Base-by-base conservation (phyloP, 2,888 invertebrate species). In the Allolobophora icterica region DNA sequence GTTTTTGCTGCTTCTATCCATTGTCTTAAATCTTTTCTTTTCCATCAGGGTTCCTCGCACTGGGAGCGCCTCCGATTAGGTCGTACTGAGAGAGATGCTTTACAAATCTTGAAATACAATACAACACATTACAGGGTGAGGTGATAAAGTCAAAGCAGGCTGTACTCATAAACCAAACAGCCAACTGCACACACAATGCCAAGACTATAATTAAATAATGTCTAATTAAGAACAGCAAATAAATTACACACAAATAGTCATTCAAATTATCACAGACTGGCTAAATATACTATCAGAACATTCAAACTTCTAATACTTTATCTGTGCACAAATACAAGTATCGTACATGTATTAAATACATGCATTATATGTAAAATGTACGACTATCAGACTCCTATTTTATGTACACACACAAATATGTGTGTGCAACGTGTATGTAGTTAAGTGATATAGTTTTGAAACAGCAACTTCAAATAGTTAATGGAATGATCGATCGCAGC, bases 221-320 rank as follows among this genome's bases (percentile, higher is more conserved):
- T 8, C 71, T 71, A 71, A 71, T n/a, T 71, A 71, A 71, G 30
- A 71, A 71, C 71, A 71, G 71, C n/a, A 87, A 84, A 38, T 38
- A 87, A 87, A 87, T 35, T 87, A 87, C 87, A 87, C 87, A 87
- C 34, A 87, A 87, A 34, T n/a, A 71, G n/a, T 87, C 87, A 87
- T 87, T 24, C 19, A 87, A 87, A 24, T 35, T 87, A 87, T 87
- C 87, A 87, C 87, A 87, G 87, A 87, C 87, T 38, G 38, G 38
- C 87, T 87, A 87, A 30, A 71, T 71, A 71, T 30, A 71, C 71
- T n/a, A 71, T 71, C 71, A 71, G 71, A 71, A 71, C 71, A 71
- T 71, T 71, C 71, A 71, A 71, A 30, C 8, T 8, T n/a, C 71
- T 71, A 71, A 71, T 71, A 71, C 71, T 11, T 71, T n/a, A 71